Evolutionary conservation across 64 coral and sea anemone genomes (phyloP).

Genomic region (Dendrophyllia cribrosa): DNA sequence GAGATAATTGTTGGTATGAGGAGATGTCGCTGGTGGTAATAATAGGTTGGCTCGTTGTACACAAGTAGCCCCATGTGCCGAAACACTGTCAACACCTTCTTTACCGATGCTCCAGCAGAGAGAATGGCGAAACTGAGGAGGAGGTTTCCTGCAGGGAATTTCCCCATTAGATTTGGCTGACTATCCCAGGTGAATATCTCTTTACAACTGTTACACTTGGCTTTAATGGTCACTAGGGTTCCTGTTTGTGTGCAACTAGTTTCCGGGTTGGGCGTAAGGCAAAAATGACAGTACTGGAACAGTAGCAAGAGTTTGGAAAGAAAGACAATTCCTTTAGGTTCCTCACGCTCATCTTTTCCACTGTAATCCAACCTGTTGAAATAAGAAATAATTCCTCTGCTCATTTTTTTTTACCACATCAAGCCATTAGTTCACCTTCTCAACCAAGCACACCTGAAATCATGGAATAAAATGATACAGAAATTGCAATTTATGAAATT

Average conservation of each 20-base stretch:
- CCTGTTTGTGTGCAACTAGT: slow-evolving; percentile 10
- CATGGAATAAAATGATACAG: no score
- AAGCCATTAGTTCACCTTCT: no score
- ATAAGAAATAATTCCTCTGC: not conserved
- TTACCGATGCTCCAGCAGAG: slow-evolving; percentile 45
- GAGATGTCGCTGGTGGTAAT: slow-evolving; percentile 62
- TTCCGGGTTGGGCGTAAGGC: slow-evolving; percentile 14
- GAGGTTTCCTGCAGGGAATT: slow-evolving; percentile 70
- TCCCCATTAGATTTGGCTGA: slow-evolving; percentile 48
- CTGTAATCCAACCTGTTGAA: not conserved
- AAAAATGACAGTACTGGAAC: slow-evolving; percentile 47
- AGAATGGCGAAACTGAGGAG: slow-evolving; percentile 67
- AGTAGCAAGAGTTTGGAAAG: slow-evolving; percentile 38
- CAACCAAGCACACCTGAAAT: no score
- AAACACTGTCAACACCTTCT: slow-evolving; percentile 40
- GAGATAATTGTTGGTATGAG: slow-evolving; percentile 32
- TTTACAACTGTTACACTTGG: slow-evolving; percentile 20
- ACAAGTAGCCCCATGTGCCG: slow-evolving; percentile 28
- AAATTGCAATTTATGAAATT: no score
- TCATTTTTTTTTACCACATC: no score
- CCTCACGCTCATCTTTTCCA: slow-evolving; percentile 31
- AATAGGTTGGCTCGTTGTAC: slow-evolving; percentile 31
- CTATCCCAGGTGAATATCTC: slow-evolving; percentile 48
- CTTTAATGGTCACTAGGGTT: not conserved
- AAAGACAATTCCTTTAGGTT: slow-evolving; percentile 72